A percentile compares a stretch with the other conserved stretches of the same genome.
phyloP scores from a whole-genome alignment of 2,797 vertebrate species.

The Yasuhikotakia modesta region DNA sequence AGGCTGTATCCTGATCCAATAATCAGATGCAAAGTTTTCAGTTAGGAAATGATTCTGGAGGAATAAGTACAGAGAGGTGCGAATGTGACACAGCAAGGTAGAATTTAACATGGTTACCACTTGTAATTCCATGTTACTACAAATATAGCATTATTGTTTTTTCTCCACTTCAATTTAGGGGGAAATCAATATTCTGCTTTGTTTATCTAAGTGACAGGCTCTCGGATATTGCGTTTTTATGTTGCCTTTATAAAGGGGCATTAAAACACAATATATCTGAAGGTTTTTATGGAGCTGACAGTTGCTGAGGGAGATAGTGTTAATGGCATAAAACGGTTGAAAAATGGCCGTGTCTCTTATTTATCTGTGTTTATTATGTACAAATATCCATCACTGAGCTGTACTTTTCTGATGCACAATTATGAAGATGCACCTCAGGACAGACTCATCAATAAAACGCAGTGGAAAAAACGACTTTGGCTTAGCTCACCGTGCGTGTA shows the following conservation, averaged over 20 bases:
- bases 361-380: slow-evolving; percentile 72
- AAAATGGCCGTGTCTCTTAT: slow-evolving; percentile 70
- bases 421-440: slow-evolving; percentile 77
- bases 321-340: slow-evolving; percentile 81
- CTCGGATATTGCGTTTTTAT: slow-evolving; percentile 84
- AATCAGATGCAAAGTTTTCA: slow-evolving; percentile 52
- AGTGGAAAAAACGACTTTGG: slow-evolving; percentile 51
- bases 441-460: slow-evolving; percentile 70
- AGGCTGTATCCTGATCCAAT: slow-evolving; percentile 33
- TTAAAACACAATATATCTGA: slow-evolving; percentile 84
- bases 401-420: slow-evolving; percentile 72
- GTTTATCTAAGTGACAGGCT: slow-evolving; percentile 83
- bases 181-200: slow-evolving; percentile 84
- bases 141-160: slow-evolving; percentile 82
- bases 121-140: slow-evolving; percentile 82
- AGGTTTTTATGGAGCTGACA: slow-evolving; percentile 80
- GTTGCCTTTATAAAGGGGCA: slow-evolving; percentile 81
- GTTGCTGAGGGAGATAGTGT: slow-evolving; percentile 73
- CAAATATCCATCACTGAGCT: slow-evolving; percentile 78
- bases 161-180: slow-evolving; percentile 77
- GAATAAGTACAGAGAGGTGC: slow-evolving; percentile 71
- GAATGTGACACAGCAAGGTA: slow-evolving; percentile 76
- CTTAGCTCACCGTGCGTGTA: slow-evolving; percentile 21
- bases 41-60: slow-evolving; percentile 60
- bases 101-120: slow-evolving; percentile 75